Base-by-base conservation (phyloP, 1,140 invertebrate species). In the Philopotamus ludificatus region DNA sequence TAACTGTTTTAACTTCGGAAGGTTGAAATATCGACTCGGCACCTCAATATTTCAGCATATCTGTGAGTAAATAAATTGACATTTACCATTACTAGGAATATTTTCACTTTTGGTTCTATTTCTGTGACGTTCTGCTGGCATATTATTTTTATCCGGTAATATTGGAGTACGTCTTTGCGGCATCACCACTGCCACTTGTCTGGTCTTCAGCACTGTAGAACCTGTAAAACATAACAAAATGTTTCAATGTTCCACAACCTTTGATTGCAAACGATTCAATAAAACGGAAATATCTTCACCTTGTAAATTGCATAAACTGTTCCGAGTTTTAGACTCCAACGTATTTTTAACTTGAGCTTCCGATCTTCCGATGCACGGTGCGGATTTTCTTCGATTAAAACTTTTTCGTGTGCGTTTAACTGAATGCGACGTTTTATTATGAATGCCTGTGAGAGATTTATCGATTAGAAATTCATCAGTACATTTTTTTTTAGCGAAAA, bases 371-470 rank as follows among this genome's bases (percentile, higher is more conserved):
- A 7, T 23, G 47, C 10, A 10, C 0, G 34, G 20, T 18, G 66
- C 68, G 55, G 60, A 66, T 47, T 64, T 66, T 63, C 68, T 63
- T 39, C 55, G 15, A 8, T 60, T 42, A 41, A 63, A 45, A 50
- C 39, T 64, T 12, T 66, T 65, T 44, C 58, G 54, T 9, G 53
- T 51, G 23, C 45, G 61, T 51, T 61, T 70, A n/a, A 63, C 39
- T 25, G 64, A 10, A 22, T 45, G 16, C 1, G 51, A 44, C 1
- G 22, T 3, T 41, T 55, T 45, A 55, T 20, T 28, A 4, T 2
- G n/a, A n/a, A n/a, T n/a, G n/a, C n/a, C n/a, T n/a, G n/a, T n/a
- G n/a, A n/a, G n/a, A n/a, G n/a, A n/a, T n/a, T n/a, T n/a, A n/a
- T n/a, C n/a, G n/a, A n/a, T n/a, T n/a, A n/a, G n/a, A n/a, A n/a